A percentile compares a stretch with the other conserved stretches of the same genome.
phyloP scores from a whole-genome alignment of 2,797 vertebrate species.

The Brachyalestes nurse region DNA sequence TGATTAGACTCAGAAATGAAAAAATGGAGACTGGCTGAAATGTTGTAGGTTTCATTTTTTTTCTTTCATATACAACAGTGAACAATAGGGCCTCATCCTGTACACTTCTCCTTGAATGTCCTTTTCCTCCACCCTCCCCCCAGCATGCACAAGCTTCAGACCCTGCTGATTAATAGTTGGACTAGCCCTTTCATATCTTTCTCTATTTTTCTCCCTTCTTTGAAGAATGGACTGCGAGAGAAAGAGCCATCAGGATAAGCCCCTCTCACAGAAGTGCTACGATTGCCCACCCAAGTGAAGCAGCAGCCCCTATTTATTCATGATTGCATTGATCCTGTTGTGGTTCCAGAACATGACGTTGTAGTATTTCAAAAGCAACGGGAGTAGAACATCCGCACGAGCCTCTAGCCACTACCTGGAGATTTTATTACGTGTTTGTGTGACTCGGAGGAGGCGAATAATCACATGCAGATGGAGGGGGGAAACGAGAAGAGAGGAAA shows the following conservation, averaged over 20 bases:
- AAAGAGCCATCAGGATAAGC: slow-evolving; percentile 22
- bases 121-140: slow-evolving; percentile 20
- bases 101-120: slow-evolving; percentile 51
- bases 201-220: slow-evolving; percentile 25
- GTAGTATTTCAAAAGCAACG: slow-evolving; percentile 49
- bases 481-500: slow-evolving; percentile 28
- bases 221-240: slow-evolving; percentile 16
- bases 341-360: slow-evolving; percentile 24
- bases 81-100: slow-evolving; percentile 39
- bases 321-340: slow-evolving; percentile 38
- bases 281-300: slow-evolving; percentile 8
- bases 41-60: slow-evolving; percentile 28
- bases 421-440: slow-evolving; percentile 30
- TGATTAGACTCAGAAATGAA: slow-evolving; percentile 45
- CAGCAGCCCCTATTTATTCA: slow-evolving; percentile 44
- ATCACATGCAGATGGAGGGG: slow-evolving; percentile 27
- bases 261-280: background rate
- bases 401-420: slow-evolving; percentile 25
- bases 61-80: slow-evolving; percentile 19
- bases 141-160: slow-evolving; percentile 15
- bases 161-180: slow-evolving; percentile 51
- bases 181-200: slow-evolving; percentile 26
- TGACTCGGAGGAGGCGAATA: slow-evolving; percentile 28
- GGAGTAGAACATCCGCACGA: slow-evolving; percentile 10
- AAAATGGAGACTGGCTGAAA: slow-evolving; percentile 37